These are phyloP conservation scores for Lepidochrysops patricia DNA, from an alignment of 2,888 invertebrate genomes.

Conservation along the genomic window DNA sequence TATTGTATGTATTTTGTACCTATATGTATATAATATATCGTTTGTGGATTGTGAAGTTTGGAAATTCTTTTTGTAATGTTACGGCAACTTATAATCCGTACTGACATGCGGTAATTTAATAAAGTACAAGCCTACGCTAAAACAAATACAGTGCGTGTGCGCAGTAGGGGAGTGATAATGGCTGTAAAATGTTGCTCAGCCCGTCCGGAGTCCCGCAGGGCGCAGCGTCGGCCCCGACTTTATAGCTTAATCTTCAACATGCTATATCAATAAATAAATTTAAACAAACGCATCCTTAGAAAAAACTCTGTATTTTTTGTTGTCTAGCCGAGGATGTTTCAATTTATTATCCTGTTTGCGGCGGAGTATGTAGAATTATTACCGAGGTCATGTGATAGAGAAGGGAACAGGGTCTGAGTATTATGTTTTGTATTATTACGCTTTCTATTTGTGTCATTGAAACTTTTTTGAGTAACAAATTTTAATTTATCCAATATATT, in stretches of 20 bases:
- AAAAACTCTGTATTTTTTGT: conserved; percentile 2
- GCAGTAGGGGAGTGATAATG: conserved; percentile 25
- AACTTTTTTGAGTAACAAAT: too few species aligned
- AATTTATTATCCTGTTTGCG: conserved; percentile 1
- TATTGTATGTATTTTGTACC: too few species aligned
- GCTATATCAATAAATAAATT: conserved; percentile 63
- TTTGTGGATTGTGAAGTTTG: too few species aligned
- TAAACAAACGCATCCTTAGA: conserved; percentile 39
- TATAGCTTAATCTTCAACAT: conserved; percentile 68
- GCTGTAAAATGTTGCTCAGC: conserved; percentile 54
- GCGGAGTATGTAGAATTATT: not conserved
- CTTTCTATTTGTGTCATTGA: too few species aligned
- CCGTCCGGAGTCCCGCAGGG: conserved; percentile 52
- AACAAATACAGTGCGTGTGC: conserved; percentile 21
- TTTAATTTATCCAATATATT: too few species aligned
- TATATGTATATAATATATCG: too few species aligned
- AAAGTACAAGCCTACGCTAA: conserved; percentile 6
- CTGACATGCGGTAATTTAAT: not conserved
- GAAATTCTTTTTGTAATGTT: not conserved
- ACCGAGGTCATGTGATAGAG: not conserved
- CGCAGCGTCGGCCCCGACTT: conserved; percentile 56
- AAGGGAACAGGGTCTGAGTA: not conserved
- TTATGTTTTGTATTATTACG: not conserved
- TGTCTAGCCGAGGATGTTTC: not conserved
- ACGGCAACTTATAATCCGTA: not conserved